Percentiles rank a stretch among this genome's conserved stretches.
phyloP scores from a whole-genome alignment of 2,888 invertebrate species.

The Drosophila mayaguana region DNA sequence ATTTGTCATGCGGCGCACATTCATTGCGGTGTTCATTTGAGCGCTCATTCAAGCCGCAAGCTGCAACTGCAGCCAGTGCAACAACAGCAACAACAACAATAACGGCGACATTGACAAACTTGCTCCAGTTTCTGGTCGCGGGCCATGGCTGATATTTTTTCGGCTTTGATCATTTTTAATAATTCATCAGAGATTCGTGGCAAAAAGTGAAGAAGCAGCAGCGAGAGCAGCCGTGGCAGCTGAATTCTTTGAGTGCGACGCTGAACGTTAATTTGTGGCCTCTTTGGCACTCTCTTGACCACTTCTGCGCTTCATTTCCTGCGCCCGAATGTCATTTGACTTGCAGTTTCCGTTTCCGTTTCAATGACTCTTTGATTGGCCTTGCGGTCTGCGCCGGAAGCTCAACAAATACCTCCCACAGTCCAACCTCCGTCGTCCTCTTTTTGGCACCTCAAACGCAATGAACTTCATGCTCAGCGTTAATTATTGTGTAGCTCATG shows the following conservation, averaged over 20 bases:
- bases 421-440: neutral
- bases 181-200: constrained; percentile 62
- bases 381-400: constrained; percentile 58
- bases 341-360: constrained; percentile 80
- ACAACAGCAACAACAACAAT: constrained; percentile 3
- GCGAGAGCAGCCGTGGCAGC: neutral
- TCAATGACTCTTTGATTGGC: constrained; percentile 79
- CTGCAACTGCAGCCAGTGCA: constrained; percentile 18
- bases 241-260: constrained; percentile 29
- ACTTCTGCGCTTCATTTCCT: constrained; percentile 76
- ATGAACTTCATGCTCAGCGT: constrained; percentile 51
- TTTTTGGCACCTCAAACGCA: constrained; percentile 1
- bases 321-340: constrained; percentile 73
- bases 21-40: constrained; percentile 81
- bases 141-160: constrained; percentile 3
- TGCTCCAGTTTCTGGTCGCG: constrained; percentile 19
- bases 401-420: neutral
- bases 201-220: constrained; percentile 1
- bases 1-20: constrained; percentile 81
- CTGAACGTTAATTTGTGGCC: constrained; percentile 69
- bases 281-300: constrained; percentile 27
- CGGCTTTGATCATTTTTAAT: constrained; percentile 56
- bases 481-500: constrained; percentile 64
- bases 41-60: constrained; percentile 64
- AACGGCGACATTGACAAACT: constrained; percentile 49